These are phyloP conservation scores for Synanthedon formicaeformis DNA, from an alignment of 2,888 invertebrate genomes.

Conservation along the genomic window DNA sequence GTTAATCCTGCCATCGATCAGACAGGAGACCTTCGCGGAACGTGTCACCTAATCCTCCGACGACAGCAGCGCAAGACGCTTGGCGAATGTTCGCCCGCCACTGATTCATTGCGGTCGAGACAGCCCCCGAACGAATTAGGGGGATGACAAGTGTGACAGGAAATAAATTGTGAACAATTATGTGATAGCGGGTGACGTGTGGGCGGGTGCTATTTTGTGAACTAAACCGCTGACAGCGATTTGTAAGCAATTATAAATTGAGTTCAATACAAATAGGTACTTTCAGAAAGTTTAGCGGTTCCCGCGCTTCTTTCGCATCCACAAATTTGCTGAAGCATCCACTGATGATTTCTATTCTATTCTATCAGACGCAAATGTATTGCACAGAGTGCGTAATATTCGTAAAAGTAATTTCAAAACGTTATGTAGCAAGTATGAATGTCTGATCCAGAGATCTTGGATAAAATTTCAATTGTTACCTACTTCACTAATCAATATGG, in stretches of 20 bases:
- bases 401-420: no score
- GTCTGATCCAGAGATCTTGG: no score
- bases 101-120: slow-evolving; percentile 21
- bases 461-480: no score
- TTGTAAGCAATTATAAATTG: background rate
- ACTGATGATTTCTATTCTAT: no score
- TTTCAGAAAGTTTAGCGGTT: no score
- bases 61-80: slow-evolving; percentile 33
- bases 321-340: no score
- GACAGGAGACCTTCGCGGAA: slow-evolving; percentile 46
- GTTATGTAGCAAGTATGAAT: no score
- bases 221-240: background rate
- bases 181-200: slow-evolving; percentile 26
- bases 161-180: slow-evolving; percentile 58
- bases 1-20: slow-evolving; percentile 46
- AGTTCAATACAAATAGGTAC: no score
- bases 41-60: slow-evolving; percentile 47
- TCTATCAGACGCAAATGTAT: no score
- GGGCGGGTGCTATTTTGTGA: slow-evolving; percentile 20
- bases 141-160: slow-evolving; percentile 57
- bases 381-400: no score
- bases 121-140: slow-evolving; percentile 37
- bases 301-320: no score
- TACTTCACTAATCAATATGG: no score
- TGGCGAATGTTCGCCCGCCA: slow-evolving; percentile 16